Base-by-base conservation (phyloP, 1,140 invertebrate genomes). In the Calephelis virginiensis region DNA sequence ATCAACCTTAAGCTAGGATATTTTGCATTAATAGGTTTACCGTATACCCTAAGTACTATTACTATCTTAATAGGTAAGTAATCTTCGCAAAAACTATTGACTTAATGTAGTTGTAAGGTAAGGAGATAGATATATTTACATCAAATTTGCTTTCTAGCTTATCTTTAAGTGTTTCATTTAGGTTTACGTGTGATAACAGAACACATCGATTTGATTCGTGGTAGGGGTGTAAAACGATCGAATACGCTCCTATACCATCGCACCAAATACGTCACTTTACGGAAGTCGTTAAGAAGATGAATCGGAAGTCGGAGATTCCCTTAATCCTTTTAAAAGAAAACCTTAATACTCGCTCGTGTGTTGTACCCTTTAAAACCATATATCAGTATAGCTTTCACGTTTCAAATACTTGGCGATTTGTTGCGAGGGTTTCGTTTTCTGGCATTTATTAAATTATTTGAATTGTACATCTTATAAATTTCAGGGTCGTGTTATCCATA, bases 261-360 rank as follows among this genome's bases (percentile, higher is more conserved):
- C 66, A 65, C 69, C 63, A 70, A 73, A 71, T 73, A 63, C 72
- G 77, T 80, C 80, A 81, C 78, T 70, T 74, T 75, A 74, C 74
- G 81, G 80, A 86, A 82, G 79, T 88, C 84, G 82, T 88, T 86
- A 83, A 81, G 75, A 86, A 85, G 84, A 88, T 82, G 85, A 86
- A 86, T 86, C 74, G 81, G 64, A 63, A 78, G 78, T 80, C 77
- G 72, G 75, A 75, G 78, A 74, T 77, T 75, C 73, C 67, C 74
- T 69, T 82, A 86, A 86, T 56, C 76, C 78, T 80, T 77, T 83
- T 78, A 80, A 81, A 85, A 76, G 63, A 64, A 43, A 53, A 75
- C 68, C 75, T 71, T 77, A 75, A 75, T 67, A 75, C 47, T 72
- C 69, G 73, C 53, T 72, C 8, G 40, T 43, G 40, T 43, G 40